These are phyloP conservation scores for Notodonta ziczac DNA, from an alignment of 2,888 invertebrate genomes.

Conservation along the genomic window DNA sequence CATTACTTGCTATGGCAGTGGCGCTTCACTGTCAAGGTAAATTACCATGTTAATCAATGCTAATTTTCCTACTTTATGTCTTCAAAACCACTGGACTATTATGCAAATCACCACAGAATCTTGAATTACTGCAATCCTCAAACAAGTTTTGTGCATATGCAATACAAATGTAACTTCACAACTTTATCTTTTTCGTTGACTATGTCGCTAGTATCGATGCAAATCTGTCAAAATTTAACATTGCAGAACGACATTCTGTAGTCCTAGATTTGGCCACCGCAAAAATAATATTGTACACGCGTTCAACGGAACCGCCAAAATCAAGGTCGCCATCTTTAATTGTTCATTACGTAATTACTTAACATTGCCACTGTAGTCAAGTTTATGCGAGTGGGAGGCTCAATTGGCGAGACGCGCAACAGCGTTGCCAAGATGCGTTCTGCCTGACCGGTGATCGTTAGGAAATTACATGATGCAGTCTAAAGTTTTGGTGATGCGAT, in stretches of 20 bases:
- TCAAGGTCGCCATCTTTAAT: conserved; percentile 32
- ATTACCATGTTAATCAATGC: not conserved
- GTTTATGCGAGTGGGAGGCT: conserved; percentile 24
- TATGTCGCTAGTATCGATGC: not conserved
- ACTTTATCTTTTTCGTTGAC: not conserved
- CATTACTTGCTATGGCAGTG: not conserved
- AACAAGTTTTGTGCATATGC: not conserved
- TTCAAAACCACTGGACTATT: not conserved
- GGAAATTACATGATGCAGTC: conserved; percentile 8
- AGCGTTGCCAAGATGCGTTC: conserved; percentile 29
- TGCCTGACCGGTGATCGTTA: conserved; percentile 19
- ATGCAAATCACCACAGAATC: not conserved
- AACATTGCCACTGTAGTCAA: conserved; percentile 17
- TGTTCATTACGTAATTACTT: conserved; percentile 36
- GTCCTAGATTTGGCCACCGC: not conserved
- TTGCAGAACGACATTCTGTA: not conserved
- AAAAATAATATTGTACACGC: not conserved
- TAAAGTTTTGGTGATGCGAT: conserved; percentile 10
- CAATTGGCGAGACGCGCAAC: conserved; percentile 26
- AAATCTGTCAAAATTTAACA: not conserved
- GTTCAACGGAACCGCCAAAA: conserved; percentile 7
- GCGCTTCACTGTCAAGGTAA: not conserved
- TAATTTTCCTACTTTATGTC: not conserved
- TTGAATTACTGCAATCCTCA: not conserved
- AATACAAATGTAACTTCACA: not conserved